Evolutionary conservation across 2,113 vertebrate species (phyloP).

Genomic region (Thunnus thynnus): DNA sequence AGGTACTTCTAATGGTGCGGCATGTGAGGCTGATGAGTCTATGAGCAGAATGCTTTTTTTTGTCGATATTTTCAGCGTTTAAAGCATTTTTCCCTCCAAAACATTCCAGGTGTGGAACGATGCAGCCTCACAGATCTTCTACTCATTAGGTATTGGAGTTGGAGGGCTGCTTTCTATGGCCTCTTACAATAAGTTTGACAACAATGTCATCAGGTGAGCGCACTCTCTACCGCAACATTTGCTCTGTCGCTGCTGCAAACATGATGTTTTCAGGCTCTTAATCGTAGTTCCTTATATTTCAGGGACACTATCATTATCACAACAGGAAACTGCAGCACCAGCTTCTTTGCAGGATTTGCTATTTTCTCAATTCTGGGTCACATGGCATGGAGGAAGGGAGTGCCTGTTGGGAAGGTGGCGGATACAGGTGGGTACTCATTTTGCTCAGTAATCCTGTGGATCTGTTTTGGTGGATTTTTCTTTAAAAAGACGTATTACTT

Average conservation of each 20-base stretch:
- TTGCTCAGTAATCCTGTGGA: not conserved
- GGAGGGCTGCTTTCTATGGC: slow-evolving; percentile 89
- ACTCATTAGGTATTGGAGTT: slow-evolving; percentile 88
- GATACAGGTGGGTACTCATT: slow-evolving; percentile 81
- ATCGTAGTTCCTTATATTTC: slow-evolving; percentile 30
- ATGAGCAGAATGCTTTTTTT: not conserved
- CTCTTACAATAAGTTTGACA: slow-evolving; percentile 90
- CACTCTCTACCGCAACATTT: not conserved
- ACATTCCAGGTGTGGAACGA: slow-evolving; percentile 88
- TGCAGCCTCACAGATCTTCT: slow-evolving; percentile 89
- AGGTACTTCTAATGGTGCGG: slow-evolving; percentile 71
- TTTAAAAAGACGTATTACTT: no score
- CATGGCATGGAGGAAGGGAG: slow-evolving; percentile 88
- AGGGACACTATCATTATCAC: slow-evolving; percentile 88
- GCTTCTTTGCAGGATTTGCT: slow-evolving; percentile 88
- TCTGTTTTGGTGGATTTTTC: not conserved
- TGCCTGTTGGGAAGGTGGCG: slow-evolving; percentile 85
- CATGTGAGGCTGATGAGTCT: not conserved
- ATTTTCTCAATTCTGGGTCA: slow-evolving; percentile 89
- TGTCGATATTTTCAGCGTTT: not conserved
- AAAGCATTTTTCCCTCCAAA: slow-evolving; percentile 3
- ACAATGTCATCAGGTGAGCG: slow-evolving; percentile 88
- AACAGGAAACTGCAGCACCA: slow-evolving; percentile 86
- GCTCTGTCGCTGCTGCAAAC: not conserved
- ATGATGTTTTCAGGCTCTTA: not conserved